Conservation (phyloP, 2,888 invertebrate genomes). For the Ectemnius cavifrons region DNA sequence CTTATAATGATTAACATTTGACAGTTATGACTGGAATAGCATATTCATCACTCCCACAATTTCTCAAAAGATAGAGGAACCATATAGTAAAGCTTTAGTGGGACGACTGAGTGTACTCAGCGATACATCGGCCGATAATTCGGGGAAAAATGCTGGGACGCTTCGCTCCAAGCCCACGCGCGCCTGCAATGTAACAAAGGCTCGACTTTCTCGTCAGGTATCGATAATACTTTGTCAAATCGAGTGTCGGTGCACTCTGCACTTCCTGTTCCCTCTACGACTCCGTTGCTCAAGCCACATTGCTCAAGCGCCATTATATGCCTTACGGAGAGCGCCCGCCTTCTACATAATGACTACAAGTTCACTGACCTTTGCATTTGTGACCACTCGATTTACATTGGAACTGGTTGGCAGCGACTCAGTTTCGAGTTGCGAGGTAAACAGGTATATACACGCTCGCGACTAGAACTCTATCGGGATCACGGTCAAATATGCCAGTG, state of each 20-base stretch:
- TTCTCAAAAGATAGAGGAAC: too few species aligned
- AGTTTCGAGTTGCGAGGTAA: too few species aligned
- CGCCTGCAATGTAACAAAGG: conserved; percentile 52
- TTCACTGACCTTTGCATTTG: conserved; percentile 33
- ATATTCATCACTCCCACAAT: too few species aligned
- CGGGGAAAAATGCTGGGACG: too few species aligned
- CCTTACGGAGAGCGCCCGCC: too few species aligned
- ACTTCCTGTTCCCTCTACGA: conserved; percentile 58
- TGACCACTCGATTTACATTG: not conserved
- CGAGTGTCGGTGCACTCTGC: conserved; percentile 41
- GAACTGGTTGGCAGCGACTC: not conserved
- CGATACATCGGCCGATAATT: too few species aligned
- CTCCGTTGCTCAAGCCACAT: conserved; percentile 1
- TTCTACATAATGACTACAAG: conserved; percentile 1
- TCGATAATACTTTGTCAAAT: conserved; percentile 64
- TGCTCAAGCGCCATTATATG: conserved; percentile 10
- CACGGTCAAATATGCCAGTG: too few species aligned
- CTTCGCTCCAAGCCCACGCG: conserved; percentile 53
- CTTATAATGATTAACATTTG: too few species aligned
- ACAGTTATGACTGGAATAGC: too few species aligned
- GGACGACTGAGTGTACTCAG: too few species aligned
- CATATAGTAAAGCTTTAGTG: too few species aligned
- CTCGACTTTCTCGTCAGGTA: conserved; percentile 62
- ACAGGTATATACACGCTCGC: too few species aligned
- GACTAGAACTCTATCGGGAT: not conserved